These are phyloP conservation scores for Augochlorella aurata DNA, from an alignment of 2,888 invertebrate species.

Conservation along the genomic window DNA sequence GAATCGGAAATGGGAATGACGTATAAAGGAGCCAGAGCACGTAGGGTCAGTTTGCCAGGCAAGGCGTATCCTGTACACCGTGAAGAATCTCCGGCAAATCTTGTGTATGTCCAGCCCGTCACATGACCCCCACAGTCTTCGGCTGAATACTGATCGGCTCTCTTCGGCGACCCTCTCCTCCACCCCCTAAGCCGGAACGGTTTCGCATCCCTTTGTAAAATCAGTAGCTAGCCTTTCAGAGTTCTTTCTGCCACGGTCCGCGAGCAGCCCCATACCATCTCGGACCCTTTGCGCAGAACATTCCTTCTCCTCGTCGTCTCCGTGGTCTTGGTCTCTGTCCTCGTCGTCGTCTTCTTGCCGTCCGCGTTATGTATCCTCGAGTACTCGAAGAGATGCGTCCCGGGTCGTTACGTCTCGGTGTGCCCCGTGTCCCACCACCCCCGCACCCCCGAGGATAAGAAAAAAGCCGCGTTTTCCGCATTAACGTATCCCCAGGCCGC, in stretches of 20 bases:
- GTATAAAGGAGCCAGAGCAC: constrained; percentile 75
- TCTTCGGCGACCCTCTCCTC: neutral
- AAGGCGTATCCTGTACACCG: constrained; percentile 72
- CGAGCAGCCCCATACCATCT: constrained; percentile 17
- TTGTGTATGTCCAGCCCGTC: constrained; percentile 74
- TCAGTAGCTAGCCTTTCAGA: constrained; percentile 72
- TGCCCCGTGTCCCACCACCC: neutral
- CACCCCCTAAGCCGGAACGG: constrained; percentile 53
- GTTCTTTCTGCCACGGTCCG: constrained; percentile 15
- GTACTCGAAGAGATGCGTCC: constrained; percentile 22
- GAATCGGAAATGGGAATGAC: constrained; percentile 73
- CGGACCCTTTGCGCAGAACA: constrained; percentile 51
- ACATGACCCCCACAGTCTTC: constrained; percentile 69
- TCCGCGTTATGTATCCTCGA: constrained; percentile 48
- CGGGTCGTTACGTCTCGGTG: constrained; percentile 48
- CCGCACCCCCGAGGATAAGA: constrained; percentile 30
- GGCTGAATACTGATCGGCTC: constrained; percentile 69
- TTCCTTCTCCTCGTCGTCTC: constrained; percentile 39
- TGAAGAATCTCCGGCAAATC: constrained; percentile 75
- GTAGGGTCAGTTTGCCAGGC: constrained; percentile 77
- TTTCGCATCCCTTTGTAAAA: constrained; percentile 74
- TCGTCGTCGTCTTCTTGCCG: constrained; percentile 27
- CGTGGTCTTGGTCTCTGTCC: constrained; percentile 41
- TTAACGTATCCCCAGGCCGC: constrained; percentile 34
- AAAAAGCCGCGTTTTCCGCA: constrained; percentile 45